Conservation (phyloP, 2,113 vertebrate species). For the Grammomys dolichurus region DNA sequence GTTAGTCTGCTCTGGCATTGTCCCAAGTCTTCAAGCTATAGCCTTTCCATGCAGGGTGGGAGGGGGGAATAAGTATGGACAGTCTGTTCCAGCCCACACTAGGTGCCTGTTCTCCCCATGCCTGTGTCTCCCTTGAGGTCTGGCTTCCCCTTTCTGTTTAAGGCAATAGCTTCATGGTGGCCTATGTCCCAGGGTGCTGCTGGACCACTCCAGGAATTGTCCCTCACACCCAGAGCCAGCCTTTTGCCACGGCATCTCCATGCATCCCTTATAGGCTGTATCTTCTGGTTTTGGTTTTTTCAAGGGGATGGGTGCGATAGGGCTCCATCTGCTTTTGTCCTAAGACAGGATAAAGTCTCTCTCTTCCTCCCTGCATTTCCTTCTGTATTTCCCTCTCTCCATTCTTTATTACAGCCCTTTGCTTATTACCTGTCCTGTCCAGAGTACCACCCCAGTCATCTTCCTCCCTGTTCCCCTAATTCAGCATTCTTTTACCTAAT, state of each 20-base stretch:
- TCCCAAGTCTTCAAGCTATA: slow-evolving; percentile 14
- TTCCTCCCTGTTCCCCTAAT: not conserved
- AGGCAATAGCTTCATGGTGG: not conserved
- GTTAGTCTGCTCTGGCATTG: not conserved
- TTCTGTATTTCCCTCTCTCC: not conserved
- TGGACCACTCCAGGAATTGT: not conserved
- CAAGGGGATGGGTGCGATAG: not conserved
- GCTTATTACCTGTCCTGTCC: not conserved
- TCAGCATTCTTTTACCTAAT: not conserved
- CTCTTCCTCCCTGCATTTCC: not conserved
- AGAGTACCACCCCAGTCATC: not conserved
- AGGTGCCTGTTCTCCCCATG: not conserved
- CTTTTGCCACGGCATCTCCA: not conserved
- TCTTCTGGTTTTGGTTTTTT: not conserved
- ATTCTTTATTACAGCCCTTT: not conserved
- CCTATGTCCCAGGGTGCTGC: not conserved
- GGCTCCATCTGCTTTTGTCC: not conserved
- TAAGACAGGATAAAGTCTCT: not conserved
- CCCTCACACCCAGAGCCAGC: not conserved
- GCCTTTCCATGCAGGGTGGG: not conserved
- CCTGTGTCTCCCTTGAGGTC: not conserved
- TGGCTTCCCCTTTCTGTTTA: not conserved
- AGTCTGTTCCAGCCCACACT: not conserved
- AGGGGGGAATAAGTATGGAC: not conserved
- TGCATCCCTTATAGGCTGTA: not conserved